Evolutionary conservation across 2,797 vertebrate species (phyloP).

Genomic region (Zonotrichia albicollis): DNA sequence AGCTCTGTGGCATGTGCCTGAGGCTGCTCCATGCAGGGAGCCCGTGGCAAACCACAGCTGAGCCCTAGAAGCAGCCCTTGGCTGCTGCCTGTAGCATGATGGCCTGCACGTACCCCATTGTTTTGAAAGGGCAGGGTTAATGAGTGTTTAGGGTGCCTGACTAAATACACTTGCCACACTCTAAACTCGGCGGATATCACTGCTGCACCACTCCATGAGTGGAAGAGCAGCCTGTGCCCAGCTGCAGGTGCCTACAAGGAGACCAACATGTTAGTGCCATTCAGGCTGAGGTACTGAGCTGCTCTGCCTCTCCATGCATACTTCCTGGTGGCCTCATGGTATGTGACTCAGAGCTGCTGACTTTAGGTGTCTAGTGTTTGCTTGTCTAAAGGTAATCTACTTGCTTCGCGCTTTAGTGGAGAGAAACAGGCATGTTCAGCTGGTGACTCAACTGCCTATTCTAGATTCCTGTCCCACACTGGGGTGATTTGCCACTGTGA

Average conservation of each 20-base stretch:
- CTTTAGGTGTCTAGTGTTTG: background rate
- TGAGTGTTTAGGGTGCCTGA: background rate
- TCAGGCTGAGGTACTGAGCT: background rate
- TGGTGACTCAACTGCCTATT: background rate
- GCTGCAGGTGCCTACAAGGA: background rate
- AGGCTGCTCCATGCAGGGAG: background rate
- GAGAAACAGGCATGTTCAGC: background rate
- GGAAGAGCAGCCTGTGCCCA: background rate
- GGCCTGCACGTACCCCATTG: background rate
- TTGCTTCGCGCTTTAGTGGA: background rate
- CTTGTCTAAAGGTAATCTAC: background rate
- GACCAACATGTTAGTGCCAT: rapidly evolving
- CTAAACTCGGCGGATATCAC: background rate
- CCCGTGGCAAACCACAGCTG: background rate
- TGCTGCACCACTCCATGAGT: rapidly evolving
- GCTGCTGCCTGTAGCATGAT: background rate
- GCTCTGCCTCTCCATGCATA: background rate
- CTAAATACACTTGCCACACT: background rate
- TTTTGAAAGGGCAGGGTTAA: background rate
- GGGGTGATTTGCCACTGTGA: background rate
- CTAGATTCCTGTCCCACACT: background rate
- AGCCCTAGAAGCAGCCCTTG: background rate
- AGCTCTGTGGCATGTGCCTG: background rate
- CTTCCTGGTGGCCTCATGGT: background rate
- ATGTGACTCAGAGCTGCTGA: background rate